Percentiles rank a stretch among this genome's conserved stretches.
phyloP scores from a whole-genome alignment of 2,888 invertebrate species.

The Neoascia interrupta region DNA sequence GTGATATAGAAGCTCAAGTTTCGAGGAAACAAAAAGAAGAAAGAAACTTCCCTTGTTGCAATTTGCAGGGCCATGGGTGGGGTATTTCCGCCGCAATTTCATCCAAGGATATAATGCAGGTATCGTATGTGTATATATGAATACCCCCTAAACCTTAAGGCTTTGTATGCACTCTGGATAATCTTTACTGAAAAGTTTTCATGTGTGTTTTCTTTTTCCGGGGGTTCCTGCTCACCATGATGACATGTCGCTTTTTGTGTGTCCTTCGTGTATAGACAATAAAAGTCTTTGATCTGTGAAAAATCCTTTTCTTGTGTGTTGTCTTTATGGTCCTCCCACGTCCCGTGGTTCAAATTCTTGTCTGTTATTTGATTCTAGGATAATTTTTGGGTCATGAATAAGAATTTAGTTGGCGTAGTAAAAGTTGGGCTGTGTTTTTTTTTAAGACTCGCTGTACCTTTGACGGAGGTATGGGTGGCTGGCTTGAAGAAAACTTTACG shows the following conservation, averaged over 20 bases:
- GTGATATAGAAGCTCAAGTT: conserved; percentile 17
- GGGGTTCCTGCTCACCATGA: background rate
- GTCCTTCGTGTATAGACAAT: background rate
- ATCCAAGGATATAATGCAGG: background rate
- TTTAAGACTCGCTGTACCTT: background rate
- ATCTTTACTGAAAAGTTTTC: conserved; percentile 27
- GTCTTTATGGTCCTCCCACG: background rate
- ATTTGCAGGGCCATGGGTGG: background rate
- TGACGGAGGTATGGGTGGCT: background rate
- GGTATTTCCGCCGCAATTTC: background rate
- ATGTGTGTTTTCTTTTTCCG: background rate
- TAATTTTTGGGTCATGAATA: conserved; percentile 60
- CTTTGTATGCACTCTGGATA: conserved; percentile 23
- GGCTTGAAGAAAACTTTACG: conserved; percentile 31
- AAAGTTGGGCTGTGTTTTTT: conserved; percentile 10
- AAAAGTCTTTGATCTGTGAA: conserved; percentile 46
- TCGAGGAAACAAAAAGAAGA: background rate
- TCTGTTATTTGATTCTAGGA: conserved; percentile 38
- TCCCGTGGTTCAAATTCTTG: background rate
- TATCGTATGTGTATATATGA: too few relatives aligned
- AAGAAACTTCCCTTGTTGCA: conserved; percentile 7
- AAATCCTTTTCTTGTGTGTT: conserved; percentile 18
- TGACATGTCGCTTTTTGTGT: background rate
- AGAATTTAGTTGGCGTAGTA: conserved; percentile 27
- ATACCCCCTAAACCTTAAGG: background rate